Evolutionary conservation across 1,140 invertebrate genomes (phyloP), one percentile per base, ranked within the genome.

Genomic region (Adoxophyes honmai): DNA sequence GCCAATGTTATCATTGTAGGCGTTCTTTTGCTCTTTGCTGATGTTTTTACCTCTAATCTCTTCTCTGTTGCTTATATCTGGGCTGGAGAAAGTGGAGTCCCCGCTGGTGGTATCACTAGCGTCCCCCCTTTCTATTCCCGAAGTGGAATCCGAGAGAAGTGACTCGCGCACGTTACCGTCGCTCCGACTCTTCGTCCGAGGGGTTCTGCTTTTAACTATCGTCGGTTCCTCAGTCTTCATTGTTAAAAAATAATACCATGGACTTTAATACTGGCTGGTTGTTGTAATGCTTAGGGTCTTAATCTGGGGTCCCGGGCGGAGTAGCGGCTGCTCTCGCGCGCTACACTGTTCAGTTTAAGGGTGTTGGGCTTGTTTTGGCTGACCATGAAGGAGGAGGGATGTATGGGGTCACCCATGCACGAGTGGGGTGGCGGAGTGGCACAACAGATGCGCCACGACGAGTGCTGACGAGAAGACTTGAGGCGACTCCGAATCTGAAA

Each of bases 261-360:
- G 5, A 65, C 34, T n/a, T 55, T 64, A 84, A 86, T 85, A 86
- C 80, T 85, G 82, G 60, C 64, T 55, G 42, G 34, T 13, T 44
- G 51, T n/a, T 10, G 15, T 21, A 33, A 4, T 44, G 52, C 38
- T 82, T 81, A 80, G 14, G 59, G 48, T 89, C 89, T 89, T 90
- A 89, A 89, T 59, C 89, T 75, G 28, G 89, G 89, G 62, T 89
- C 89, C 44, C 89, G 70, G 9, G 89, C 89, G 21, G 82, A 89
- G 48, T 90, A 90, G 34, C 87, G 76, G 59, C 81, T 85, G 28
- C 83, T 75, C 21, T 85, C 62, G 53, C 84, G 73, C 33, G 86
- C 85, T 68, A 79, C 82, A 64, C 81, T 82, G 77, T 87, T 85
- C 11, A 82, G 73, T 59, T 88, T 88, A 21, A 83, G 67, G 42